Base-by-base conservation (phyloP, 2,797 vertebrate genomes). In the Botia almorhae region DNA sequence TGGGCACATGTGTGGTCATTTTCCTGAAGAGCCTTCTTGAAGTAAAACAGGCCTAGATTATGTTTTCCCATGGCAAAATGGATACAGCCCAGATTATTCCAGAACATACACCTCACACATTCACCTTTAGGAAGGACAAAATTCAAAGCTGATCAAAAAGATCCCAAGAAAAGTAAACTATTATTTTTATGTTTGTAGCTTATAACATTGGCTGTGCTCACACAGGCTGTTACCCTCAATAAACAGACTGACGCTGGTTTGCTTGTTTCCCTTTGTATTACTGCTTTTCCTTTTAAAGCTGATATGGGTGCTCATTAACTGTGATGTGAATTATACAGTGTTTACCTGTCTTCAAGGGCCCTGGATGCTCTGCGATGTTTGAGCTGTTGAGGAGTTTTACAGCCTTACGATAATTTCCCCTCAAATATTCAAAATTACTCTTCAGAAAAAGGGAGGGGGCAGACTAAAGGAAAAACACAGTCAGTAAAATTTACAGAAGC, bases 1-100 rank as follows among this genome's bases (percentile, higher is more conserved):
- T 98, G 97, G 23, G 95, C 95, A 82, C 96, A 98, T 0, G 96
- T 96, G 79, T 94, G 95, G 86, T 99, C 97, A 0, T 99, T 99
- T 89, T 99, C 98, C 87, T 99, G 98, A 53, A 99, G 94, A 0
- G 98, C 97, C 88, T 99, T 99, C 92, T 99, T 99, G 89, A 99
- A 99, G 91, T 99, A 99, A 94, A 99, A 99, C 87, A 99, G 96
- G 51, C 97, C 97, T 58, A 99, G 92, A 68, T 99, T 99, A 91
- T 99, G 97, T 88, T 99, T 99, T 84, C 97, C 97, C 98, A 99
- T 99, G 56, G 98, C 98, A 90, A 99, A 99, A 90, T 99, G 98
- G 87, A 99, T 98, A 87, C 98, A 99, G 79, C 98, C 98, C 87
- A 99, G 95, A 87, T 99, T 99, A 91, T 99, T 99, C 98, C 98